Percentiles rank a stretch among this genome's conserved stretches.
Conservation (phyloP, 2,888 invertebrate species). For the Archips crataeganus region DNA sequence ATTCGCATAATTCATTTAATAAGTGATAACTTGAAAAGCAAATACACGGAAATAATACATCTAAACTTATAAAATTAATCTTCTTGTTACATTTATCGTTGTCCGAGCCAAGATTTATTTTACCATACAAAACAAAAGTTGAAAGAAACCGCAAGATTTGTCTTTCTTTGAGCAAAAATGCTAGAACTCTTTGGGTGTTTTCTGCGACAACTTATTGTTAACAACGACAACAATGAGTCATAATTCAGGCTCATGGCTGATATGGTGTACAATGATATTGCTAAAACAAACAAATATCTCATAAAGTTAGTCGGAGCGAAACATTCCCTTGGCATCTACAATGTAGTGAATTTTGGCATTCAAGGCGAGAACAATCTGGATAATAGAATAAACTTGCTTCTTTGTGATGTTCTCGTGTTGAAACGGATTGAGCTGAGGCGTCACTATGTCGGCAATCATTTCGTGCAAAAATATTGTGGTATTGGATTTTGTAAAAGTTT, state of each 20-base stretch:
- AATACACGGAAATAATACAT: neutral
- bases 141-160: slow-evolving; percentile 7
- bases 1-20: neutral
- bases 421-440: slow-evolving; percentile 49
- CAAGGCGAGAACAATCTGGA: slow-evolving; percentile 81
- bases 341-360: slow-evolving; percentile 77
- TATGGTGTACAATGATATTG: slow-evolving; percentile 71
- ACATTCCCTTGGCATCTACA: slow-evolving; percentile 69
- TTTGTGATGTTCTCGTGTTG: slow-evolving; percentile 49
- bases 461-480: slow-evolving; percentile 2
- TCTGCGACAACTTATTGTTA: slow-evolving; percentile 35
- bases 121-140: slow-evolving; percentile 9
- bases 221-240: slow-evolving; percentile 61
- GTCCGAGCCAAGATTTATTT: neutral
- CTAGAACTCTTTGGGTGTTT: slow-evolving; percentile 25
- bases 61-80: neutral
- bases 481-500: neutral
- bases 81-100: neutral
- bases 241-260: slow-evolving; percentile 66
- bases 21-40: neutral
- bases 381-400: slow-evolving; percentile 79
- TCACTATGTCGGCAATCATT: slow-evolving; percentile 52
- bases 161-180: slow-evolving; percentile 10
- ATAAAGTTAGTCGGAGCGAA: slow-evolving; percentile 79
- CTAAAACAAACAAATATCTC: slow-evolving; percentile 75